Evolutionary conservation across 2,113 vertebrate genomes (phyloP).

Genomic region (Brienomyrus longianalis): DNA sequence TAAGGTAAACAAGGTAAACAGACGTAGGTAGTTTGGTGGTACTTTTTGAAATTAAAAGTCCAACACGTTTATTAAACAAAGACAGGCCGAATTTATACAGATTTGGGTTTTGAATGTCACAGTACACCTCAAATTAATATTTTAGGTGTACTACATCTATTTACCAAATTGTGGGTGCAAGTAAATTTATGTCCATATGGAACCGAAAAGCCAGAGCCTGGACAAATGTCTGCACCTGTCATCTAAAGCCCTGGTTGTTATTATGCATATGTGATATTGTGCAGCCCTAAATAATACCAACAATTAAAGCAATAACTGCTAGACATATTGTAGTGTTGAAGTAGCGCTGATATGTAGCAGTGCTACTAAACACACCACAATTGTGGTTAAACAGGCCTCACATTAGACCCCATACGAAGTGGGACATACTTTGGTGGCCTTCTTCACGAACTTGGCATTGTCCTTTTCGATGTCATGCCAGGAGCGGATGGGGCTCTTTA

Average conservation of each 20-base stretch:
- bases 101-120: background rate
- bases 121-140: background rate
- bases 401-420: background rate
- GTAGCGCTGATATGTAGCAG: background rate
- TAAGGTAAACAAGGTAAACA: background rate
- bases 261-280: background rate
- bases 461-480: constrained; percentile 99
- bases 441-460: constrained; percentile 96
- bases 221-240: background rate
- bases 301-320: background rate
- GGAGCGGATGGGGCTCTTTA: constrained; percentile 90
- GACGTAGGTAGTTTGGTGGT: background rate
- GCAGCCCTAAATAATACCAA: background rate
- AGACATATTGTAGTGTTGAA: background rate
- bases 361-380: background rate
- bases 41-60: background rate
- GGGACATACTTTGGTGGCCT: constrained; percentile 83
- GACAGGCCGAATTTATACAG: background rate
- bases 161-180: background rate
- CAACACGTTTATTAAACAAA: background rate
- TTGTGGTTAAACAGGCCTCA: background rate
- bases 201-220: background rate
- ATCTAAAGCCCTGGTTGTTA: background rate
- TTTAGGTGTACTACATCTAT: background rate
- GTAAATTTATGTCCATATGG: background rate